phyloP scores from a whole-genome alignment of 2,113 vertebrate genomes.

The Sebastes schlegelii region DNA sequence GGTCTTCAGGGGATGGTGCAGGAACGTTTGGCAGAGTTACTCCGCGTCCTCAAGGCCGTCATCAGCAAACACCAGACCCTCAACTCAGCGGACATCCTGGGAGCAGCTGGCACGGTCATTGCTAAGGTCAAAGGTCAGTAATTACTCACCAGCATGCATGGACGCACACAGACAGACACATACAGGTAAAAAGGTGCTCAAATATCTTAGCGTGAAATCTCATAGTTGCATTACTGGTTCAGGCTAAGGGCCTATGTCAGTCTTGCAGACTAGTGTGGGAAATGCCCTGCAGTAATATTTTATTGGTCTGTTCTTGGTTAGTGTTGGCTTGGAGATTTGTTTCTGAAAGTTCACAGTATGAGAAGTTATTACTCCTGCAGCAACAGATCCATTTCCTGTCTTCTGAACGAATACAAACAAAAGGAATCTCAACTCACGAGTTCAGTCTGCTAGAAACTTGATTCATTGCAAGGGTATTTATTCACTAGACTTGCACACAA shows the following conservation, averaged over 20 bases:
- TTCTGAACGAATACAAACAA: slow-evolving; percentile 42
- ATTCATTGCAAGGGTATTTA: slow-evolving; percentile 42
- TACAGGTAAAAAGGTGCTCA: slow-evolving; percentile 8
- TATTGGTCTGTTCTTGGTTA: slow-evolving; percentile 18
- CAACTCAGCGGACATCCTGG: slow-evolving; percentile 93
- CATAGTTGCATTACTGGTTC: slow-evolving; percentile 1
- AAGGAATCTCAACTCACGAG: slow-evolving; percentile 38
- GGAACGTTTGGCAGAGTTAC: slow-evolving; percentile 90
- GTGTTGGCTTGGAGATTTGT: slow-evolving; percentile 24
- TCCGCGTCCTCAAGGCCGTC: slow-evolving; percentile 90
- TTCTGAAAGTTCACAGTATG: slow-evolving; percentile 27
- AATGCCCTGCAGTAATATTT: slow-evolving; percentile 25
- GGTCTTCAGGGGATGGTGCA: slow-evolving; percentile 88
- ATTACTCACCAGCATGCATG: slow-evolving; percentile 3
- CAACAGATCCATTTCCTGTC: slow-evolving; percentile 18
- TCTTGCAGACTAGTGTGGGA: slow-evolving; percentile 9
- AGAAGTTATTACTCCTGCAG: slow-evolving; percentile 44
- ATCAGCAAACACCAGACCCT: slow-evolving; percentile 95
- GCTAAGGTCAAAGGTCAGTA: slow-evolving; percentile 97
- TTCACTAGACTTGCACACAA: slow-evolving; percentile 48
- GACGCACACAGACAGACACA: neutral
- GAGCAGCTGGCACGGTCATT: slow-evolving; percentile 92
- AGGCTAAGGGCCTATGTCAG: neutral
- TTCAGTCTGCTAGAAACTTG: slow-evolving; percentile 53
- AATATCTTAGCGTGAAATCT: slow-evolving; percentile 18